Evolutionary conservation across 2,797 vertebrate species (phyloP).

Genomic region (Neomorphus geoffroyi): DNA sequence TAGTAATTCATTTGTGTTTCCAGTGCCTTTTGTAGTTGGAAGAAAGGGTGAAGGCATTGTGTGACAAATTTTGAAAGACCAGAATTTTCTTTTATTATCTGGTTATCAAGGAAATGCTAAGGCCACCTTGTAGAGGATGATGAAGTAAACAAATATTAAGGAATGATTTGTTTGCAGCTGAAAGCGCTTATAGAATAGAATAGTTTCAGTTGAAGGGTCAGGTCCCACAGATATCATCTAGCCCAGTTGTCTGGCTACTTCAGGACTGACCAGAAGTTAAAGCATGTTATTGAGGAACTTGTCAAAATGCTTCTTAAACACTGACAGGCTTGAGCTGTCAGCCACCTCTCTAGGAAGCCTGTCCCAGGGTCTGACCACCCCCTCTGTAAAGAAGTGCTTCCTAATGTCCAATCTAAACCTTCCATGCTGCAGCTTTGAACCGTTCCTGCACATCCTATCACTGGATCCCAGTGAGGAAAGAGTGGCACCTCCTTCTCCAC

Average conservation of each 20-base stretch:
- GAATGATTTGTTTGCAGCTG: neutral
- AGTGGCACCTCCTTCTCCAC: neutral
- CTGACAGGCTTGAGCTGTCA: fast-evolving
- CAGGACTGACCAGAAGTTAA: neutral
- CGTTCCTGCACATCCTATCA: fast-evolving
- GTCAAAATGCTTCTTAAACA: neutral
- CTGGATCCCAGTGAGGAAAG: neutral
- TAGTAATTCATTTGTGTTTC: neutral
- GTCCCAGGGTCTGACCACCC: neutral
- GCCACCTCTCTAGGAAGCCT: neutral
- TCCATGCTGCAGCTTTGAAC: fast-evolving
- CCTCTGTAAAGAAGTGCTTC: neutral
- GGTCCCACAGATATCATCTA: neutral
- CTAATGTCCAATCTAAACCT: neutral
- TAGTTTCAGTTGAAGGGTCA: neutral
- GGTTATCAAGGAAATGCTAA: neutral
- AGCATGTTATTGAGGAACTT: neutral
- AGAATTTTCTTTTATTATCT: neutral
- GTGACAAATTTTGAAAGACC: neutral
- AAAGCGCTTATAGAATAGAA: neutral
- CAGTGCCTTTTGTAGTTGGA: neutral
- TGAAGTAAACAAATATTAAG: neutral
- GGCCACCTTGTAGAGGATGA: neutral
- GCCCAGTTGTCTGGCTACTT: neutral
- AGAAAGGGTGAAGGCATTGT: neutral